A percentile compares a stretch with the other conserved stretches of the same genome.
Evolutionary conservation across 2,797 vertebrate species (phyloP).

Genomic region (Paedocypris micromegethes): DNA sequence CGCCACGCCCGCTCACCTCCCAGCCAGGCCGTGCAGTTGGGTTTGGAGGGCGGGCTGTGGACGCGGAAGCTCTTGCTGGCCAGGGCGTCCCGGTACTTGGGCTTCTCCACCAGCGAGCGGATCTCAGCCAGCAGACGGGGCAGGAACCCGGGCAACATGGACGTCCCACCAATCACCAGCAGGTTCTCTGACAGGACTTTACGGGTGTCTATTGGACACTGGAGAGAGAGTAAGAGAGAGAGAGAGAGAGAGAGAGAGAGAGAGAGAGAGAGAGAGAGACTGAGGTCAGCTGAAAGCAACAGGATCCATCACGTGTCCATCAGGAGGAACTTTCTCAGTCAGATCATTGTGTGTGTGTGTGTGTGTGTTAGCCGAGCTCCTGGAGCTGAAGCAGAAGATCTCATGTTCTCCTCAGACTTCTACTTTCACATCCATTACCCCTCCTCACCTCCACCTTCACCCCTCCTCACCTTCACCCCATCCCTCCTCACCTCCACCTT

Average conservation of each 20-base stretch:
- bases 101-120: conserved; percentile 86
- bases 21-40: conserved; percentile 95
- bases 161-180: conserved; percentile 89
- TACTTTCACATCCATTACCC: too few relatives aligned
- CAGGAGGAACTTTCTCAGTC: too few relatives aligned
- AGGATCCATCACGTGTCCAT: too few relatives aligned
- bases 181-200: conserved; percentile 95
- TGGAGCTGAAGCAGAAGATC: too few relatives aligned
- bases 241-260: not conserved
- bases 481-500: conserved; percentile 23
- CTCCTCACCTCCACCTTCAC: too few relatives aligned
- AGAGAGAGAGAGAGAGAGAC: not conserved
- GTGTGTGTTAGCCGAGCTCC: too few relatives aligned
- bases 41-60: conserved; percentile 90
- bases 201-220: conserved; percentile 96
- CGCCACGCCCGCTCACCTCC: conserved; percentile 77
- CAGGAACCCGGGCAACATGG: conserved; percentile 92
- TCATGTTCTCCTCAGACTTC: too few relatives aligned
- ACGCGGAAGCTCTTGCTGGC: conserved; percentile 87
- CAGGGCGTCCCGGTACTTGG: conserved; percentile 82
- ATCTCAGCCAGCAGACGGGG: conserved; percentile 93
- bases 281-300: too few relatives aligned
- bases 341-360: too few relatives aligned
- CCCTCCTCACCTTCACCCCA: not conserved
- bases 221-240: conserved; percentile 19